A percentile compares a stretch with the other conserved stretches of the same genome.
phyloP scores from a whole-genome alignment of 2,888 invertebrate species.

The Zhengitettix transpicula region DNA sequence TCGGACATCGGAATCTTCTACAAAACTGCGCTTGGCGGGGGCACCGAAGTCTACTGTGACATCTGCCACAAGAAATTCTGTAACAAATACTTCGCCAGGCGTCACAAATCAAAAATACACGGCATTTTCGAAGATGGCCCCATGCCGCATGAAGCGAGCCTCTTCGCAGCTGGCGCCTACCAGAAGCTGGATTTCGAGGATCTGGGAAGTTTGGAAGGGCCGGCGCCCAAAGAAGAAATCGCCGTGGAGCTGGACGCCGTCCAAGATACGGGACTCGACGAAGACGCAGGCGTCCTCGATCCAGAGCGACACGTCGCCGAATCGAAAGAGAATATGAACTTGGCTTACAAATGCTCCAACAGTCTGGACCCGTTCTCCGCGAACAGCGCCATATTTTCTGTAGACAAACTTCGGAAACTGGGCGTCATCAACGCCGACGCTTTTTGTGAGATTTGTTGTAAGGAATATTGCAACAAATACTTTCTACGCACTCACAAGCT shows the following conservation, averaged over 20 bases:
- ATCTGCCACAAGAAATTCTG: constrained; percentile 57
- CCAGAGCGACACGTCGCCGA: constrained; percentile 1
- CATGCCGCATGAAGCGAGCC: constrained; percentile 18
- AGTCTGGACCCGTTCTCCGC: not conserved
- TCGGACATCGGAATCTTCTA: constrained; percentile 1
- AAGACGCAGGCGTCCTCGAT: not conserved
- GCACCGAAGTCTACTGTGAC: constrained; percentile 34
- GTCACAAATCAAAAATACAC: constrained; percentile 51
- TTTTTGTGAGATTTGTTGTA: constrained; percentile 86
- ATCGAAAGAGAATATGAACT: too few species aligned
- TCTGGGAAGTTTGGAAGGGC: constrained; percentile 4
- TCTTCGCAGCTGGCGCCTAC: constrained; percentile 13
- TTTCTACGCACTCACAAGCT: constrained; percentile 83
- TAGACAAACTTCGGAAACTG: constrained; percentile 54
- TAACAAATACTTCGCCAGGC: constrained; percentile 51
- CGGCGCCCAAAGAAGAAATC: constrained; percentile 4
- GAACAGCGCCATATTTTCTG: constrained; percentile 31
- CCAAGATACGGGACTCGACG: not conserved
- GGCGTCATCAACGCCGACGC: constrained; percentile 75
- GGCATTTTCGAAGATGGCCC: constrained; percentile 25
- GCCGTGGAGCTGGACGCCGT: not conserved
- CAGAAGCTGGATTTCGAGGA: not conserved
- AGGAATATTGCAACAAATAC: constrained; percentile 86
- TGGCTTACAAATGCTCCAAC: not conserved
- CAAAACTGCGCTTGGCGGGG: constrained; percentile 3